phyloP scores from a whole-genome alignment of 2,797 vertebrate genomes.

The Meda fulgida region DNA sequence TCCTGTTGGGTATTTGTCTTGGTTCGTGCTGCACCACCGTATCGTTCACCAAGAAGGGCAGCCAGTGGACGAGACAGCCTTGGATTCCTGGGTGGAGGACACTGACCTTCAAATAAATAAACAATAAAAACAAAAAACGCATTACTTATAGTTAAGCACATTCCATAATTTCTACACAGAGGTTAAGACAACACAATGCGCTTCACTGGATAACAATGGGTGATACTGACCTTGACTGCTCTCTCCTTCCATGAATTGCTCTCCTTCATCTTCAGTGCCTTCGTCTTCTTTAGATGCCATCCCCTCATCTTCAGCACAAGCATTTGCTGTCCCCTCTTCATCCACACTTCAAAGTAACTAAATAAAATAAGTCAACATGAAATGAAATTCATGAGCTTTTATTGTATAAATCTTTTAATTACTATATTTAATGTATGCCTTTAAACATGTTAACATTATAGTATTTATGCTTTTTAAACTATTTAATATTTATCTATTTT shows the following conservation, averaged over 20 bases:
- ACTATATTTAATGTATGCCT: no score
- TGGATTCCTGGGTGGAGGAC: not conserved
- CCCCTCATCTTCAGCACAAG: not conserved
- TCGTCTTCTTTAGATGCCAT: not conserved
- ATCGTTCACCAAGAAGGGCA: no score
- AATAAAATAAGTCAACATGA: not conserved
- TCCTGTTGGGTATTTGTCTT: not conserved
- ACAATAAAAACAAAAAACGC: not conserved
- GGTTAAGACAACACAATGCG: not conserved
- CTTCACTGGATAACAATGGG: not conserved
- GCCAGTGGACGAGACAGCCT: no score
- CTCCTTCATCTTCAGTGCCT: not conserved
- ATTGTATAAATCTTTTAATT: no score
- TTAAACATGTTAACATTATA: no score
- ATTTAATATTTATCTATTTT: no score
- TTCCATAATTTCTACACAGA: not conserved
- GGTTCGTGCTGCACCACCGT: not conserved
- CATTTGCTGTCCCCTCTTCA: not conserved
- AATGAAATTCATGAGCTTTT: constrained; percentile 1
- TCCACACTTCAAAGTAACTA: constrained; percentile 4
- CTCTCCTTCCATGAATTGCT: not conserved
- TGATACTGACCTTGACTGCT: not conserved
- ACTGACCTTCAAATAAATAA: not conserved
- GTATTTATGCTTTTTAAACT: no score
- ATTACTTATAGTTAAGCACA: not conserved